Evolutionary conservation across 64 coral and sea anemone genomes (phyloP), one percentile per base, ranked within the genome.

Genomic region (Astreopora myriophthalma): DNA sequence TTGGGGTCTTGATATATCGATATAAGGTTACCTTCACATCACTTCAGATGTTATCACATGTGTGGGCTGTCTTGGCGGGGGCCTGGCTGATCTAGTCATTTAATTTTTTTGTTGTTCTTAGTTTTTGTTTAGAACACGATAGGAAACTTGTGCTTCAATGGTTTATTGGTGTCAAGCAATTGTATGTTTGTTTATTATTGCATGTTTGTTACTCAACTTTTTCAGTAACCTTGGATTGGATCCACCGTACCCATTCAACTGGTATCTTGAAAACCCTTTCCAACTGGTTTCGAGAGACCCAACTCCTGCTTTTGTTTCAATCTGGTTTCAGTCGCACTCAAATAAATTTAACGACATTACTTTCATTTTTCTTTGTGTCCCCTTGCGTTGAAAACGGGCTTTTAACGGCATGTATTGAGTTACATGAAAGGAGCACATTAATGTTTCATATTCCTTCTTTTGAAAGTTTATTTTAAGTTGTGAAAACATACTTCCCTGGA

Each of bases 321-420:
- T 63, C 60, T 82, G 79, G 31, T 63, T 82, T 82, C 29, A 36
- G 20, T 36, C 52, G 49, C 55, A 64, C 57, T 82, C 57, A 82
- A 33, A 63, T 63, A 36, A 14, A 7, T 63, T 82, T n/a, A 64
- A 82, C 63, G 60, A 36, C 79, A 82, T 63, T 31, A 82, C 17
- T 82, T 82, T 82, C 79, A 9, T 33, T 82, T 58, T 58, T 63
- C 79, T 82, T 82, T 82, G 79, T 82, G 79, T 82, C 22, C 79
- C 20, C 17, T 82, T 17, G 79, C 52, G 79, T 37, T 82, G 55
- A 82, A 82, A 82, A 82, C 79, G 79, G 63, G 79, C 79, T 82
- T 82, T 82, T 82, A 82, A 57, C 79, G 24, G 19, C 32, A 24
- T 35, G 79, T 82, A 82, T 82, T 82, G n/a, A 82, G 79, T 82